These are phyloP conservation scores for Dryoscopus gambensis DNA, from an alignment of 2,113 vertebrate species.

Conservation along the genomic window DNA sequence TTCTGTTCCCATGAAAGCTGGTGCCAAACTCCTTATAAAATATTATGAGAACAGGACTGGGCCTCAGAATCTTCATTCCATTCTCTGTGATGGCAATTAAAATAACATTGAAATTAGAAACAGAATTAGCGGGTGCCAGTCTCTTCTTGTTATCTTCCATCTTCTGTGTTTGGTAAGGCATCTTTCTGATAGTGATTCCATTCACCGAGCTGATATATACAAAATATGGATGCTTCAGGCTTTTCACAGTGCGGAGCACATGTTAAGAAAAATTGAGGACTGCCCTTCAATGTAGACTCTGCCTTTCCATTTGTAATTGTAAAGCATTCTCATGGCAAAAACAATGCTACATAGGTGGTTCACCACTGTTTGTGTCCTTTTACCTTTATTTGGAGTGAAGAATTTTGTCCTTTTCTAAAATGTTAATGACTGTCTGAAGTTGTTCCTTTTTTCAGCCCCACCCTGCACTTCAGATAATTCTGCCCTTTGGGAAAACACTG, in stretches of 20 bases:
- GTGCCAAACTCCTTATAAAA: constrained; percentile 8
- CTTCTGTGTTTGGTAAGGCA: background rate
- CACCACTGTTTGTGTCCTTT: background rate
- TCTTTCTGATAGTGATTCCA: background rate
- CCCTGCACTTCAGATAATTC: background rate
- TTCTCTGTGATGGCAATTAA: background rate
- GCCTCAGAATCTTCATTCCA: background rate
- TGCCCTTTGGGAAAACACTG: background rate
- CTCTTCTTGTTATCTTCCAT: background rate
- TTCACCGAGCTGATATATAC: background rate
- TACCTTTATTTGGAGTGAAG: background rate
- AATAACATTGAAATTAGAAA: background rate
- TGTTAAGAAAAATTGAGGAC: background rate
- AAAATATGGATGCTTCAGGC: background rate
- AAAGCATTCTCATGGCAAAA: background rate
- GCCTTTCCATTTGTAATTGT: background rate
- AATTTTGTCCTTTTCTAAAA: background rate
- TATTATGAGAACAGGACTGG: background rate
- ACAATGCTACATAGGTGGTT: background rate
- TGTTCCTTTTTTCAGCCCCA: background rate
- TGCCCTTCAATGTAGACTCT: background rate
- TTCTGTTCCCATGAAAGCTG: background rate
- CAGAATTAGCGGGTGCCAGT: background rate
- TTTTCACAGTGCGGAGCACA: background rate
- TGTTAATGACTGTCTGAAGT: background rate